phyloP scores from a whole-genome alignment of 2,888 invertebrate genomes.

The Drosophila percnosoma region DNA sequence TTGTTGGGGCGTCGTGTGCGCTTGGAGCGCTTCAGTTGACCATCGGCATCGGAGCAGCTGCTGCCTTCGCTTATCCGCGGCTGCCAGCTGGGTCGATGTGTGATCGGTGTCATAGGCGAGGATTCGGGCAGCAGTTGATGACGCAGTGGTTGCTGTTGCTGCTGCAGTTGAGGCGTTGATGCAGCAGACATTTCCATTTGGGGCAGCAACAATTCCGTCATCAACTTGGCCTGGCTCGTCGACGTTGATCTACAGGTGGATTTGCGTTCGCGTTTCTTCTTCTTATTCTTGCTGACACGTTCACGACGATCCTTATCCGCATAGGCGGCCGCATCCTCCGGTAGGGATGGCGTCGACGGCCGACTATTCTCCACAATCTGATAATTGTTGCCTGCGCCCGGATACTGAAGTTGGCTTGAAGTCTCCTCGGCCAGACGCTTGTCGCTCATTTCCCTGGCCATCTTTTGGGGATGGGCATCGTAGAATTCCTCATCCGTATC shows the following conservation, averaged over 20 bases:
- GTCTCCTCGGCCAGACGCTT: conserved; percentile 88
- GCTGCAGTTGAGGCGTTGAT: conserved; percentile 18
- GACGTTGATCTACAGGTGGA: conserved; percentile 80
- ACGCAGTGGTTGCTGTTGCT: conserved; percentile 4
- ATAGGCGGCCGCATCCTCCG: conserved; percentile 82
- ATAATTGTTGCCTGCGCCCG: conserved; percentile 84
- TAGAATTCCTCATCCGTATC: conserved; percentile 96
- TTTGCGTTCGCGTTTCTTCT: conserved; percentile 88
- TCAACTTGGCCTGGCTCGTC: conserved; percentile 33
- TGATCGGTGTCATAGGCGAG: conserved; percentile 58
- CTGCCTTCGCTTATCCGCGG: conserved; percentile 82
- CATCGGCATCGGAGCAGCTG: conserved; percentile 87
- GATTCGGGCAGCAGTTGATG: conserved; percentile 49
- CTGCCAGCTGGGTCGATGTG: conserved; percentile 60
- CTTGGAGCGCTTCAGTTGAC: conserved; percentile 89
- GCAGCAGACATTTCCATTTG: neutral
- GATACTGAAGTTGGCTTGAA: conserved; percentile 78
- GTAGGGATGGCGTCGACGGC: conserved; percentile 88
- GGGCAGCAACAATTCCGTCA: conserved; percentile 8
- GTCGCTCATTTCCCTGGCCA: conserved; percentile 90
- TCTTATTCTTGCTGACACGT: conserved; percentile 87
- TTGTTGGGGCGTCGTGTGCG: conserved; percentile 92
- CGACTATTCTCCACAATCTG: conserved; percentile 88
- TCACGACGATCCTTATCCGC: conserved; percentile 64
- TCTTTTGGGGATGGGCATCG: conserved; percentile 91